Evolutionary conservation across 30 jellyfish, hydroid and myxozoan species (phyloP), one percentile per base, ranked within the genome.

Genomic region (Cassiopea xamachana): DNA sequence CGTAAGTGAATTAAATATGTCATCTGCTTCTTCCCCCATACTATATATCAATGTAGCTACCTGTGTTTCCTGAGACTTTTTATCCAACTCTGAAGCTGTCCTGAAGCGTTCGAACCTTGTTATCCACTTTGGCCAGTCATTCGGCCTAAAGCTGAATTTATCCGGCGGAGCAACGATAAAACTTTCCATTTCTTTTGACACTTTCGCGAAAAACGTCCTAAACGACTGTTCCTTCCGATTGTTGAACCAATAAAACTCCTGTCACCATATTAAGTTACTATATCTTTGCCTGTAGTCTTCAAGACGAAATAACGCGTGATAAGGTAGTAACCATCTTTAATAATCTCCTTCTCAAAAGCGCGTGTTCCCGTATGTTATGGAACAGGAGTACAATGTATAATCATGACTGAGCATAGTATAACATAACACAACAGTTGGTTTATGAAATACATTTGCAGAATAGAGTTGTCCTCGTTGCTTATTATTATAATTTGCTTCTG

Each of bases 11-110:
- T 45, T 43, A 64, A 64, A 64, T 64, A 64, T 64, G 8, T 83
- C 91, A 50, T 83, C 91, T n/a, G 90, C 90, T 7, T 83, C 91
- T 7, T 83, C 91, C 43, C 91, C 91, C 91, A 83, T 83, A n/a
- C 67, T 16, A 60, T 69, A 83, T 46, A 83, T 27, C 46, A 83
- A 85, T n/a, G 79, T 83, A 39, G 71, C 72, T n/a, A 83, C 73
- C 60, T 83, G 91, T 10, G 46, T 69, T 62, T 69, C 60, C 19
- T 85, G 79, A 15, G 49, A 46, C 62, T 85, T 85, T 51, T 85
- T 27, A 51, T 85, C 18, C 79, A 71, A 51, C 79, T 73, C 87
- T 16, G 89, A 85, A 9, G 77, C 93, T 27, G 48, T 46, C 19
- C 79, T 50, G 68, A 85, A 85, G 18, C 79, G 77, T 73, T 85